Conservation (phyloP, 2,797 vertebrate species). For the Acipenser oxyrinchus region DNA sequence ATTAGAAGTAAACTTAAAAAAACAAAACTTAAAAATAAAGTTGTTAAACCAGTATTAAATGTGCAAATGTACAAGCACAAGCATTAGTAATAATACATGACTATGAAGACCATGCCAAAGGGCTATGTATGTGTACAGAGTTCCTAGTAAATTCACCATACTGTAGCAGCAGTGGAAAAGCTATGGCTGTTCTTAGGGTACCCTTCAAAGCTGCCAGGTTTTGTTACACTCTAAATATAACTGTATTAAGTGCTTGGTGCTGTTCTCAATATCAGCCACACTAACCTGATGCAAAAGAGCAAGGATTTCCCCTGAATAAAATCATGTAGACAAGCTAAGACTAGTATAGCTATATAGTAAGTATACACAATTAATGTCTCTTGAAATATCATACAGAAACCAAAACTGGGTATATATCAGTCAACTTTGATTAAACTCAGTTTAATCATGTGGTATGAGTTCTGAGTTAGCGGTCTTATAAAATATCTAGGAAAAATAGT, state of each 20-base stretch:
- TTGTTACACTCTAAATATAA: slow-evolving; percentile 36
- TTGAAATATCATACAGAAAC: slow-evolving; percentile 11
- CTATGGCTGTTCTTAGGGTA: neutral
- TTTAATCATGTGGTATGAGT: slow-evolving; percentile 60
- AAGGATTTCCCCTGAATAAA: slow-evolving; percentile 2
- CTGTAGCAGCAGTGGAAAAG: slow-evolving; percentile 37
- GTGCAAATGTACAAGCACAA: slow-evolving; percentile 55
- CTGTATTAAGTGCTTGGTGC: slow-evolving; percentile 14
- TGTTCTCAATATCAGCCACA: neutral
- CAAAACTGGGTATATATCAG: slow-evolving; percentile 42
- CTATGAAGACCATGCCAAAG: slow-evolving; percentile 48
- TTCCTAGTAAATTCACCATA: slow-evolving; percentile 38
- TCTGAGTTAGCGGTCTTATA: slow-evolving; percentile 40
- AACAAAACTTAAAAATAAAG: slow-evolving; percentile 42
- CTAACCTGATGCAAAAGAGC: slow-evolving; percentile 8
- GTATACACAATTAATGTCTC: slow-evolving; percentile 11
- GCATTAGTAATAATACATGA: slow-evolving; percentile 46
- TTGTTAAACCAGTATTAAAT: slow-evolving; percentile 61
- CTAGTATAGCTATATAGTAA: slow-evolving; percentile 2
- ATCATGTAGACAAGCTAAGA: neutral
- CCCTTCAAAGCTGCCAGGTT: slow-evolving; percentile 27
- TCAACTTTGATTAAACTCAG: slow-evolving; percentile 59
- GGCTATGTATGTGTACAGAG: slow-evolving; percentile 45
- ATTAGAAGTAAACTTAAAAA: slow-evolving; percentile 64
- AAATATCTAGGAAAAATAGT: slow-evolving; percentile 27